These are phyloP conservation scores for Tenthredo scrophulariae DNA, from an alignment of 2,888 invertebrate species.

Conservation along the genomic window DNA sequence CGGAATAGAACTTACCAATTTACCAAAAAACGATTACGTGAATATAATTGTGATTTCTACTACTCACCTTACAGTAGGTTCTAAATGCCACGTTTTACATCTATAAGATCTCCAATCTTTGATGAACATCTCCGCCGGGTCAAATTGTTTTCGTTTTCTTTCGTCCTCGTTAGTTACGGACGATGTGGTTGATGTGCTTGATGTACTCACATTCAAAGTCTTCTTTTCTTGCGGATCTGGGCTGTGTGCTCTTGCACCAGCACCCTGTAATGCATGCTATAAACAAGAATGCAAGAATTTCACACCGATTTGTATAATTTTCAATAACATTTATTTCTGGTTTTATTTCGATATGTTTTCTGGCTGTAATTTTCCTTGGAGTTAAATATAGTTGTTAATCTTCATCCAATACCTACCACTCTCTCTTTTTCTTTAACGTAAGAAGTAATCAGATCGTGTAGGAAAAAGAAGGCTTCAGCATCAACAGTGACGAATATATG, in stretches of 20 bases:
- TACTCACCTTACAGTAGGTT: constrained; percentile 91
- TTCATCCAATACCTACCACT: constrained; percentile 81
- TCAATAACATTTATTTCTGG: background rate
- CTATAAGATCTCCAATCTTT: constrained; percentile 95
- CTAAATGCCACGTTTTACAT: constrained; percentile 97
- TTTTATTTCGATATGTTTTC: background rate
- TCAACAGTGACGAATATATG: constrained; percentile 99
- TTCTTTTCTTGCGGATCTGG: constrained; percentile 75
- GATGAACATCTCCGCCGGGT: constrained; percentile 83
- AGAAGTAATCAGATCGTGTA: constrained; percentile 97
- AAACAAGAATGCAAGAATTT: background rate
- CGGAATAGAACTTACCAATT: background rate
- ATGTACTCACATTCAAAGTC: constrained; percentile 62
- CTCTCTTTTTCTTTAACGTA: constrained; percentile 96
- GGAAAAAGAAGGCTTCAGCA: constrained; percentile 98
- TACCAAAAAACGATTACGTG: no score
- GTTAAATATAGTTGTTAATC: background rate
- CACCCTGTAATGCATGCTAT: constrained; percentile 67
- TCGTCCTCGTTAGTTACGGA: constrained; percentile 74
- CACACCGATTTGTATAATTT: background rate
- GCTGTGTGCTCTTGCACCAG: constrained; percentile 76
- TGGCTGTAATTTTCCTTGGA: background rate
- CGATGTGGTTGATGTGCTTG: constrained; percentile 61
- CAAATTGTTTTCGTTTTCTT: constrained; percentile 76
- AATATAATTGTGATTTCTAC: background rate